phyloP scores from a whole-genome alignment of 1,140 invertebrate species.

The Drosophila fuyamai region DNA sequence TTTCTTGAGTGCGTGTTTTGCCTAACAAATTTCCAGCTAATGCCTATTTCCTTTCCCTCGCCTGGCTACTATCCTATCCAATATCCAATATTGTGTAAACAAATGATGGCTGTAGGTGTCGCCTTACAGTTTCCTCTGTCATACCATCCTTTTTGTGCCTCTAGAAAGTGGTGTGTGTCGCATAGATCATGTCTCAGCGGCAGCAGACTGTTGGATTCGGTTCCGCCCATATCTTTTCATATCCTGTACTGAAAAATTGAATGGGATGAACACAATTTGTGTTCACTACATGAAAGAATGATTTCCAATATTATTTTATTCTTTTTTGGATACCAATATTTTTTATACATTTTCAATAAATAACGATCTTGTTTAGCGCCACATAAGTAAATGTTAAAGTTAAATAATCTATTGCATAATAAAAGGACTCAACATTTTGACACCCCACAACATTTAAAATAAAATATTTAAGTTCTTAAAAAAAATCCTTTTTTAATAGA shows the following conservation, averaged over 20 bases:
- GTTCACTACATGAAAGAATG: neutral
- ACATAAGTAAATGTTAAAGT: too few species aligned
- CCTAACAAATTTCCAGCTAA: constrained; percentile 80
- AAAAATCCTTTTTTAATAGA: too few species aligned
- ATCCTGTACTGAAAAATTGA: neutral
- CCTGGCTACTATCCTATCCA: constrained; percentile 42
- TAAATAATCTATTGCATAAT: too few species aligned
- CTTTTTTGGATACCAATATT: too few species aligned
- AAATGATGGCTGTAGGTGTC: constrained; percentile 80
- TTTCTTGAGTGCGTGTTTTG: constrained; percentile 74
- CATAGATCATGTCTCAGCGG: constrained; percentile 59
- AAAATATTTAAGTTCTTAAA: too few species aligned
- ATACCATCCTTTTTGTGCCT: constrained; percentile 3
- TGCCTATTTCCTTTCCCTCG: constrained; percentile 71
- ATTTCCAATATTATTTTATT: too few species aligned
- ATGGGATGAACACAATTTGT: neutral
- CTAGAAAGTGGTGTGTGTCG: constrained; percentile 34
- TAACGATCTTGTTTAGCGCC: too few species aligned
- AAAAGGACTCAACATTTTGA: too few species aligned
- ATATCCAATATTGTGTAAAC: constrained; percentile 83
- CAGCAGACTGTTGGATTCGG: constrained; percentile 69
- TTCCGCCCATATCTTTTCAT: constrained; percentile 4
- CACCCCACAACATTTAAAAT: too few species aligned
- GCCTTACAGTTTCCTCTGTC: constrained; percentile 64
- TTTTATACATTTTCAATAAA: too few species aligned